Conservation (phyloP, 1,140 invertebrate genomes). For the Dinothrombium tinctorium region DNA sequence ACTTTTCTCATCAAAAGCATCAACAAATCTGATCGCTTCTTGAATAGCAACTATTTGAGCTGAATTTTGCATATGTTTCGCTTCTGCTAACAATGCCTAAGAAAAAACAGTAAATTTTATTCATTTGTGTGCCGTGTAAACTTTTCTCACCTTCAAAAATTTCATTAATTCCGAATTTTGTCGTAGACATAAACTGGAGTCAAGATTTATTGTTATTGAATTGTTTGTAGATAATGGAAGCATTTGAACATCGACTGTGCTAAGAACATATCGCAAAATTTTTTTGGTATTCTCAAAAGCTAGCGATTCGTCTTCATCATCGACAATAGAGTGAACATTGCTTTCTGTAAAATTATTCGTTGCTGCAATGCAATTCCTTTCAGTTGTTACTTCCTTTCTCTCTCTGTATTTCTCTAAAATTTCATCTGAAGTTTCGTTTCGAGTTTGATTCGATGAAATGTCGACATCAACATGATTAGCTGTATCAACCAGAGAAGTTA, state of each 20-base stretch:
- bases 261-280: conserved; percentile 71
- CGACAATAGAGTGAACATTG: not conserved
- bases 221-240: conserved; percentile 13
- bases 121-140: not conserved
- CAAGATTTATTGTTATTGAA: conserved; percentile 9
- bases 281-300: conserved; percentile 50
- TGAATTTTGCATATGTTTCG: conserved; percentile 50
- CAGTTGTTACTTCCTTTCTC: no score
- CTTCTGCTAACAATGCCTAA: conserved; percentile 52
- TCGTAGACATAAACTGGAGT: not conserved
- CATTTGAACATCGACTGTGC: conserved; percentile 39
- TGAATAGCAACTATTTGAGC: conserved; percentile 34
- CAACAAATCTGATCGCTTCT: conserved; percentile 56
- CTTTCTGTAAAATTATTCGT: no score
- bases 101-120: not conserved
- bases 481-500: no score
- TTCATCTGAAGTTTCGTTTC: no score
- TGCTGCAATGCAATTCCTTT: no score
- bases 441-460: no score
- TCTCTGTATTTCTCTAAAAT: no score
- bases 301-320: not conserved
- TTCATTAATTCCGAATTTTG: conserved; percentile 16
- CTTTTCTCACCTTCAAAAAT: conserved; percentile 15
- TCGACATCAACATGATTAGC: no score
- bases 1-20: conserved; percentile 41